These are phyloP conservation scores for Whitmania pigra DNA, from an alignment of 1,140 invertebrate genomes.

Conservation along the genomic window DNA sequence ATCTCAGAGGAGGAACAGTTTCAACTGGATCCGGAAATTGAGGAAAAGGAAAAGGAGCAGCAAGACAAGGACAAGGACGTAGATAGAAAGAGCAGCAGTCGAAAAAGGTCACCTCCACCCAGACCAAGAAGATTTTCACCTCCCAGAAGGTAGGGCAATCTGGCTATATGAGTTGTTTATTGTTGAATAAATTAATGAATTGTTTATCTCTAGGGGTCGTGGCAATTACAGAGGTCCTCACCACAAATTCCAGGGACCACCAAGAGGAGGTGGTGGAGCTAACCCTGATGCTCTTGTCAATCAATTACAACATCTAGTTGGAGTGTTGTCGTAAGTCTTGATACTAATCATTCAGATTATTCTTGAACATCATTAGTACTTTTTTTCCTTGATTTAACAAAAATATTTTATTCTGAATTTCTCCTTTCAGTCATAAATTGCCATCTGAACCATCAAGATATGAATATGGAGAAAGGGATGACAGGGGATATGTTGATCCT, in stretches of 20 bases:
- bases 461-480: slow-evolving; percentile 6
- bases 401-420: no score
- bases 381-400: neutral
- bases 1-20: neutral
- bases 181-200: neutral
- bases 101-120: neutral
- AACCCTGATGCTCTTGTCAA: slow-evolving; percentile 10
- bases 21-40: slow-evolving; percentile 9
- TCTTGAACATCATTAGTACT: neutral
- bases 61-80: neutral
- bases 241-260: neutral
- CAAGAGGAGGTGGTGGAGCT: neutral
- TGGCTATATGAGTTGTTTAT: neutral
- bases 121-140: slow-evolving; percentile 10
- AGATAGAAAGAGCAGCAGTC: neutral
- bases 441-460: neutral
- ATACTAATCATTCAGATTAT: neutral
- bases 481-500: neutral
- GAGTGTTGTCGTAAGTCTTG: neutral
- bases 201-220: neutral
- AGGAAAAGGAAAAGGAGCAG: neutral
- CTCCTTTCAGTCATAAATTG: neutral
- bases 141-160: neutral
- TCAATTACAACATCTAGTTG: slow-evolving; percentile 13
- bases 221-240: neutral